Evolutionary conservation across 2,888 invertebrate genomes (phyloP).

Genomic region (Trissolcus japonicus): DNA sequence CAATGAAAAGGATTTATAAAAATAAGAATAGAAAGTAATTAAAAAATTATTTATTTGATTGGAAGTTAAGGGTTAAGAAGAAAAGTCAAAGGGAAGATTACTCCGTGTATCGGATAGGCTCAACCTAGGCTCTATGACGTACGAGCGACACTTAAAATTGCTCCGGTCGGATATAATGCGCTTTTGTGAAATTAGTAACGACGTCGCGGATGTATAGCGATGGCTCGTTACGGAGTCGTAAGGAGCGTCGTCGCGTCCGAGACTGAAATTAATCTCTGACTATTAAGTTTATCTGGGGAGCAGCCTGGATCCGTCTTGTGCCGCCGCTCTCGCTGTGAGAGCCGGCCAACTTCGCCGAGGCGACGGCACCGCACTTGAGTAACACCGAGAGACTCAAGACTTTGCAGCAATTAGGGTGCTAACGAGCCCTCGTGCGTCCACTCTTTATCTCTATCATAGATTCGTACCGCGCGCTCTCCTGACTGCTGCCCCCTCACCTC

Average conservation of each 20-base stretch:
- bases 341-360: constrained; percentile 37
- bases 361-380: constrained; percentile 34
- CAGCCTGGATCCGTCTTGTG: constrained; percentile 47
- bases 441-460: constrained; percentile 53
- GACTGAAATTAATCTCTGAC: constrained; percentile 65
- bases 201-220: constrained; percentile 42
- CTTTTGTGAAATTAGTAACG: constrained; percentile 57
- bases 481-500: constrained; percentile 7
- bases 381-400: constrained; percentile 25
- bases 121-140: constrained; percentile 42
- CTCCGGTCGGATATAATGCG: constrained; percentile 43
- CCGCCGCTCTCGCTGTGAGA: constrained; percentile 4
- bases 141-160: constrained; percentile 58
- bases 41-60: constrained; percentile 35
- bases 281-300: constrained; percentile 70
- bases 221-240: constrained; percentile 46
- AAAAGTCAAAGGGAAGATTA: constrained; percentile 48
- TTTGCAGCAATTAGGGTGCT: constrained; percentile 59
- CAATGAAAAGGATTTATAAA: background rate
- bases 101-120: constrained; percentile 46
- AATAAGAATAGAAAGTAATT: constrained; percentile 10
- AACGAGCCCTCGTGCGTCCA: constrained; percentile 59
- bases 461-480: constrained; percentile 18
- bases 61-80: constrained; percentile 35
- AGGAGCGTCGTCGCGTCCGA: constrained; percentile 50